Percentiles rank a stretch among this genome's conserved stretches.
Conservation (phyloP, 2,113 vertebrate species). For the Campylorhamphus procurvoides region DNA sequence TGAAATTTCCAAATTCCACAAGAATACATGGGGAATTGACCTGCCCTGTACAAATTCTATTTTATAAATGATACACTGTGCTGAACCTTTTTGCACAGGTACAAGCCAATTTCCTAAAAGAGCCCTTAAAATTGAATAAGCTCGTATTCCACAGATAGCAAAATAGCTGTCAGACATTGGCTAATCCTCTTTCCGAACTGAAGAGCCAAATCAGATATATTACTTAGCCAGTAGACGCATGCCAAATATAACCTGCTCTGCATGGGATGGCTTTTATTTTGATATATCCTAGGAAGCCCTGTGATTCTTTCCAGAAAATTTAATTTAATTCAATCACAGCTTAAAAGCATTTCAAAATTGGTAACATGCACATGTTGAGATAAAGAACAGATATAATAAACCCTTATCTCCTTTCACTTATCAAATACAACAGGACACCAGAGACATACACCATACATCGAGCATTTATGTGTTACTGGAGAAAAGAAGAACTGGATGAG, state of each 20-base stretch:
- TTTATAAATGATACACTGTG: not conserved
- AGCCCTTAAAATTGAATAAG: not conserved
- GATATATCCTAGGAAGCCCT: conserved; percentile 6
- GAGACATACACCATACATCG: conserved; percentile 1
- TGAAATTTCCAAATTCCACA: not conserved
- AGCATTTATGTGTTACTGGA: conserved; percentile 16
- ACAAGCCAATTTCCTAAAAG: conserved; percentile 34
- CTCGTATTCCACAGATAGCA: conserved; percentile 40
- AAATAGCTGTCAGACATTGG: conserved; percentile 35
- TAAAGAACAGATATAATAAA: not conserved
- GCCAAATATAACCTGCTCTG: conserved; percentile 43
- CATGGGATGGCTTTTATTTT: conserved; percentile 45
- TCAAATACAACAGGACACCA: conserved; percentile 27
- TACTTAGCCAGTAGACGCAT: conserved; percentile 1
- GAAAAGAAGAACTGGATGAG: conserved; percentile 16
- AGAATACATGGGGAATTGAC: not conserved
- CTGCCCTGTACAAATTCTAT: not conserved
- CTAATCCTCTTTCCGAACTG: conserved; percentile 31
- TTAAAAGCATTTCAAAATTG: conserved; percentile 4
- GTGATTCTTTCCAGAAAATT: conserved; percentile 35
- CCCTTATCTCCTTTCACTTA: conserved; percentile 44
- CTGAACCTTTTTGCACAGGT: not conserved
- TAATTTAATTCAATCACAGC: not conserved
- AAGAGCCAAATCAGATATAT: conserved; percentile 36
- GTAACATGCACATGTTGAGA: not conserved